Conservation (phyloP, 2,797 vertebrate genomes). For the Champsocephalus gunnari region DNA sequence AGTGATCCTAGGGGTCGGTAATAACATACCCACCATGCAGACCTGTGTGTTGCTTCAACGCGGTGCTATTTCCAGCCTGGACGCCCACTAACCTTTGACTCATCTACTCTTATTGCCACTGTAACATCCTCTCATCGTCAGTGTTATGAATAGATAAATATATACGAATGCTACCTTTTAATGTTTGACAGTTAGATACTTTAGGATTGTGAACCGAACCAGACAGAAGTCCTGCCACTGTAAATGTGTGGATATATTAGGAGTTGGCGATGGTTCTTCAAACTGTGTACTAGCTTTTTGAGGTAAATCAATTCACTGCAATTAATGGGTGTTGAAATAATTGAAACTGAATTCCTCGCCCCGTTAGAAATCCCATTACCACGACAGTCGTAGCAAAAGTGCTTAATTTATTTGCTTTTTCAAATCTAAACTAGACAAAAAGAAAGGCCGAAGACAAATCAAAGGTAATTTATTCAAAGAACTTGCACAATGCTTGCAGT, state of each 20-base stretch:
- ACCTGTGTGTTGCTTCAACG: neutral
- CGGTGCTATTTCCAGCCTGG: neutral
- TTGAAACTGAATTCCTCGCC: constrained; percentile 3
- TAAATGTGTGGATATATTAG: neutral
- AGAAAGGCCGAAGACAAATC: constrained; percentile 29
- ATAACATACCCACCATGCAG: neutral
- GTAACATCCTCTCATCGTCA: neutral
- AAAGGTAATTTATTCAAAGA: constrained; percentile 43
- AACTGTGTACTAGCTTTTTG: neutral
- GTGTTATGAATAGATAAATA: neutral
- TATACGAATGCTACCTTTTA: neutral
- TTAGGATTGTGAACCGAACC: neutral
- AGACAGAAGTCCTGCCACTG: neutral
- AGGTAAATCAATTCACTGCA: constrained; percentile 10
- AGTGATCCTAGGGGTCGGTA: neutral
- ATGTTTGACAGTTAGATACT: neutral
- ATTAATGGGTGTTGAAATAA: constrained; percentile 1
- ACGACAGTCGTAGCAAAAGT: neutral
- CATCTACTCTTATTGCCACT: neutral
- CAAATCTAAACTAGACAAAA: constrained; percentile 42
- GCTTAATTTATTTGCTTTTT: constrained; percentile 36
- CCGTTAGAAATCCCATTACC: constrained; percentile 17
- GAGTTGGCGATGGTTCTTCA: neutral
- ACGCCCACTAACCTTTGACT: neutral
- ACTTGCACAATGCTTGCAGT: constrained; percentile 7